Evolutionary conservation across 1,140 invertebrate species (phyloP), one percentile per base, ranked within the genome.

Genomic region (Diploscapter pachys): DNA sequence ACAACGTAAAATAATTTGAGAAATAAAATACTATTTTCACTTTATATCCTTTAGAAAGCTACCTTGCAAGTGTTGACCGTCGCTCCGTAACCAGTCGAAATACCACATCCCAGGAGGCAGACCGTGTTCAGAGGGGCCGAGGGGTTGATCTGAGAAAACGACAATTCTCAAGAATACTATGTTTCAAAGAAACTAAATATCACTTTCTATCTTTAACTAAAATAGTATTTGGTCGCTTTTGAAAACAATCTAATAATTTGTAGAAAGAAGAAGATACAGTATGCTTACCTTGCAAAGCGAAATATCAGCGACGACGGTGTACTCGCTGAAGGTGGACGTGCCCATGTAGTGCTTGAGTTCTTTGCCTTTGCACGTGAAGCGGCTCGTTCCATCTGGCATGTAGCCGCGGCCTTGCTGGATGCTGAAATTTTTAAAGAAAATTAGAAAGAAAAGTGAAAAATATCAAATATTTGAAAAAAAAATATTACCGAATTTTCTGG

Each of bases 281-380:
- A 31, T 11, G 2, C 57, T 31, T 52, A 86, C 91, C 89, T 96
- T 96, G 70, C 90, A 90, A 63, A 96, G 86, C 48, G 94, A 95
- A 86, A 99, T 95, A 88, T 96, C 96, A 80, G 93, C 91, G 76
- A 98, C 94, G 6, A 99, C 96, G 4, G 96, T 98, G 85, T 97
- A 99, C 87, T 99, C 93, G 79, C 92, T 92, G 85, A 99, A 99
- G 2, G 94, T 96, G 3, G 94, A 97, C 78, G 92, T 94, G n/a
- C 96, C 96, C 96, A 99, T 99, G 81, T 96, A 99, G 87, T 99
- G 96, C 84, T 89, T 95, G 0, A 99, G 75, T 53, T 89, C 88
- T 88, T 95, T 88, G 9, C 94, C 96, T 72, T 63, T 66, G 87
- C 94, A 97, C 9, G 89, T 92, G 86, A 99, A 98, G 8, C 89